Conservation (phyloP, 2,888 invertebrate species). For the Oegoconia quadripuncta region DNA sequence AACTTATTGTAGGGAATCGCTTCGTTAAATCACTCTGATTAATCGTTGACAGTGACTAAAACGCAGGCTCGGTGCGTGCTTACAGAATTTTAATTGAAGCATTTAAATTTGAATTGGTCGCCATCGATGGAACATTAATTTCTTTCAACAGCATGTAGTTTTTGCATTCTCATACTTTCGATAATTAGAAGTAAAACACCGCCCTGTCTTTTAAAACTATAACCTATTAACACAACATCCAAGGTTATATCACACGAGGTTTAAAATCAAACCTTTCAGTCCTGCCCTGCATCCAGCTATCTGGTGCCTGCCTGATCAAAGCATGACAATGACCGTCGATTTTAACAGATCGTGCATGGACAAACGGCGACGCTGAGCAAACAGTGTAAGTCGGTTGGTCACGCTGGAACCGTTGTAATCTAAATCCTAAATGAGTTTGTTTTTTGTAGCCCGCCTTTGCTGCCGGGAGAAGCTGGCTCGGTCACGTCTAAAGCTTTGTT, state of each 20-base stretch:
- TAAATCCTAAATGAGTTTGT: constrained; percentile 70
- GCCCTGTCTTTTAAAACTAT: too few relatives aligned
- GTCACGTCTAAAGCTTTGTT: constrained; percentile 45
- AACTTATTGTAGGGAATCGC: constrained; percentile 48
- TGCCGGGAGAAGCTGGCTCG: constrained; percentile 41
- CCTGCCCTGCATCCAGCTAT: too few relatives aligned
- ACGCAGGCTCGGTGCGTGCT: constrained; percentile 30
- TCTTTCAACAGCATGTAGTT: constrained; percentile 4
- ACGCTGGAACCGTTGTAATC: constrained; percentile 56
- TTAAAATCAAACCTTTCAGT: too few relatives aligned
- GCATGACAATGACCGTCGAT: constrained; percentile 12
- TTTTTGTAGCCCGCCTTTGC: constrained; percentile 55
- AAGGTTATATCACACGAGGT: too few relatives aligned
- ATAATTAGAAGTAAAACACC: background rate
- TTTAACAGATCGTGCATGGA: constrained; percentile 65
- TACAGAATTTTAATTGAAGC: constrained; percentile 37
- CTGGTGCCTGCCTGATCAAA: background rate
- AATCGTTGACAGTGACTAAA: constrained; percentile 44
- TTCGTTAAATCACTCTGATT: constrained; percentile 60
- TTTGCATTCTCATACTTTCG: too few relatives aligned
- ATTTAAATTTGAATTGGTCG: constrained; percentile 19
- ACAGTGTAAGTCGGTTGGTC: constrained; percentile 58
- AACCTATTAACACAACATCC: too few relatives aligned
- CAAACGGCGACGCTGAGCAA: constrained; percentile 60
- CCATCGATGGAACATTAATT: constrained; percentile 13